Conservation (phyloP, 2,888 invertebrate genomes). For the Papilio gigon region DNA sequence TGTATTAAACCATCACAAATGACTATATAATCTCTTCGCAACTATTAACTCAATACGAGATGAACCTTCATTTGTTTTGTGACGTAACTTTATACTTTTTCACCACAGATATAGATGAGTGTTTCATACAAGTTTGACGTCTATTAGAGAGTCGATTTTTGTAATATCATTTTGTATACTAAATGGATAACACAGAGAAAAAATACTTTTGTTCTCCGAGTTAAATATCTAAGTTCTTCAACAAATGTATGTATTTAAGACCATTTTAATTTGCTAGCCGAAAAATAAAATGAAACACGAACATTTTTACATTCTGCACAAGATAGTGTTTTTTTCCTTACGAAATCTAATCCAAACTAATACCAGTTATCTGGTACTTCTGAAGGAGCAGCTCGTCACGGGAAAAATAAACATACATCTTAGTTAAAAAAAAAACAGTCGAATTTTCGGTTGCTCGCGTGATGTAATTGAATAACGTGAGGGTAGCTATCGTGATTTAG, state of each 20-base stretch:
- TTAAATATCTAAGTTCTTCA: too few species aligned
- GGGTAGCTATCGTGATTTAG: conserved; percentile 37
- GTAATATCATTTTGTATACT: too few species aligned
- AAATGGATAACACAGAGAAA: too few species aligned
- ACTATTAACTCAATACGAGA: not conserved
- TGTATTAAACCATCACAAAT: conserved; percentile 6
- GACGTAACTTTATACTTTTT: not conserved
- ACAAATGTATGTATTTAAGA: too few species aligned
- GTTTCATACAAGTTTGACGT: not conserved
- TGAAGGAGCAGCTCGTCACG: not conserved
- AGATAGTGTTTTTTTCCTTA: conserved; percentile 13
- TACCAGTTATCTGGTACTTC: not conserved
- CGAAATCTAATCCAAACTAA: not conserved
- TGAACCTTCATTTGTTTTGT: not conserved
- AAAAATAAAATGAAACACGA: not conserved
- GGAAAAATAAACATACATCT: conserved; percentile 5
- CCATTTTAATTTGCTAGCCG: too few species aligned
- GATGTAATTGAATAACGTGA: conserved; percentile 38
- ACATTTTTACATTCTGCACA: not conserved
- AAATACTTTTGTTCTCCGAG: too few species aligned
- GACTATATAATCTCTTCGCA: not conserved
- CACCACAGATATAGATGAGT: not conserved
- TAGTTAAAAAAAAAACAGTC: not conserved
- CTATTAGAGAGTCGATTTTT: too few species aligned
- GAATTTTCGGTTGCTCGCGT: conserved; percentile 25